Conservation (phyloP, 2,113 vertebrate genomes). For the Ptychochromis oligacanthus region DNA sequence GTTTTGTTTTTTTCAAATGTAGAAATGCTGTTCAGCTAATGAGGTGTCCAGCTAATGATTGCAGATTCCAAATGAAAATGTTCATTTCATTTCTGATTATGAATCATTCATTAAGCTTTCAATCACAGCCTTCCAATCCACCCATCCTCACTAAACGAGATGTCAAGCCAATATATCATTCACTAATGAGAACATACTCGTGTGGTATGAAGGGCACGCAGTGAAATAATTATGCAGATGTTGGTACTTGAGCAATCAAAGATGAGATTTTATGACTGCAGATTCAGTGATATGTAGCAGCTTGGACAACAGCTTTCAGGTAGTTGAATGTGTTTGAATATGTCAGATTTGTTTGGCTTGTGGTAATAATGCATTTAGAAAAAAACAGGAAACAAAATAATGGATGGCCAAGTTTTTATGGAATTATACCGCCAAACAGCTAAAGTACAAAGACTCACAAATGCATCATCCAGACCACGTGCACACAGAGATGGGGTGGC, state of each 20-base stretch:
- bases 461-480: neutral
- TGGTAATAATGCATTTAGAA: neutral
- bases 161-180: slow-evolving; percentile 61
- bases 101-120: slow-evolving; percentile 65
- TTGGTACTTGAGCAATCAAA: slow-evolving; percentile 48
- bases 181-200: slow-evolving; percentile 60
- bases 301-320: neutral
- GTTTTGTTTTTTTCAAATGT: neutral
- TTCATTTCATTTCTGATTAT: slow-evolving; percentile 55
- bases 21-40: neutral
- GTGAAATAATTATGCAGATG: slow-evolving; percentile 54
- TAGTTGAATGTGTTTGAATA: neutral
- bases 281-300: slow-evolving; percentile 10
- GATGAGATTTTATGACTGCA: slow-evolving; percentile 5
- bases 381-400: slow-evolving; percentile 2
- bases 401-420: neutral
- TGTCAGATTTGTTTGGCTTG: neutral
- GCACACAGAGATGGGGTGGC: slow-evolving; percentile 19
- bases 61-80: slow-evolving; percentile 46
- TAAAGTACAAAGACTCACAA: neutral
- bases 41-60: slow-evolving; percentile 26
- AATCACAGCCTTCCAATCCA: slow-evolving; percentile 52
- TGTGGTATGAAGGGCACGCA: slow-evolving; percentile 39
- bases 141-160: slow-evolving; percentile 45
- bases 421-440: too few relatives aligned